phyloP scores from a whole-genome alignment of 2,888 invertebrate genomes.

The Ptychoptera albimana region DNA sequence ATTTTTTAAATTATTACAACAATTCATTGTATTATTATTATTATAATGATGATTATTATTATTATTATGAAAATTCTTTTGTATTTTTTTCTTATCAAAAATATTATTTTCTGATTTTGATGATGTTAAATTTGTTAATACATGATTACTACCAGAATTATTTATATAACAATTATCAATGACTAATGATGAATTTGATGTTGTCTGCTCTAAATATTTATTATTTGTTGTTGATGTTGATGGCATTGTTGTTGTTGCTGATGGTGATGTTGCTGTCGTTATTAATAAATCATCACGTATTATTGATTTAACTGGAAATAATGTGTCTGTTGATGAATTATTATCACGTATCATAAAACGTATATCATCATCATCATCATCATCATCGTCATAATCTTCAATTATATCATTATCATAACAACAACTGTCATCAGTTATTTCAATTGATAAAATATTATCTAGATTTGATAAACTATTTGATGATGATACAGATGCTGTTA shows the following conservation, averaged over 20 bases:
- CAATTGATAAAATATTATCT: neutral
- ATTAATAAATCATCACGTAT: too few relatives aligned
- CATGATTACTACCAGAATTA: neutral
- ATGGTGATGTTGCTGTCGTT: neutral
- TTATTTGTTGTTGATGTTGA: slow-evolving; percentile 6
- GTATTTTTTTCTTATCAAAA: slow-evolving; percentile 14
- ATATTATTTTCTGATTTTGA: slow-evolving; percentile 19
- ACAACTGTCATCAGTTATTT: neutral
- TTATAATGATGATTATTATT: neutral
- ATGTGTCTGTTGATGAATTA: too few relatives aligned
- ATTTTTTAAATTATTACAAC: neutral
- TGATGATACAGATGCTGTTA: neutral
- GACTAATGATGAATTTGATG: neutral
- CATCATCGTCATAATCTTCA: neutral
- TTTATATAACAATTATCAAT: neutral
- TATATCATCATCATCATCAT: too few relatives aligned
- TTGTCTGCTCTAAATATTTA: neutral
- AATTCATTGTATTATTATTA: too few relatives aligned
- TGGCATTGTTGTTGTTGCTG: slow-evolving; percentile 1
- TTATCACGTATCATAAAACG: too few relatives aligned
- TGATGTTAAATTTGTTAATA: slow-evolving; percentile 1
- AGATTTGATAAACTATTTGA: too few relatives aligned
- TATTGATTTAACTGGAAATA: too few relatives aligned
- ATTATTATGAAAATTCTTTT: neutral
- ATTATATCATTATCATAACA: slow-evolving; percentile 1